These are phyloP conservation scores for rat (Rattus norvegicus) DNA, from an alignment of 2,113 vertebrate species.

Conservation along the genomic window DNA sequence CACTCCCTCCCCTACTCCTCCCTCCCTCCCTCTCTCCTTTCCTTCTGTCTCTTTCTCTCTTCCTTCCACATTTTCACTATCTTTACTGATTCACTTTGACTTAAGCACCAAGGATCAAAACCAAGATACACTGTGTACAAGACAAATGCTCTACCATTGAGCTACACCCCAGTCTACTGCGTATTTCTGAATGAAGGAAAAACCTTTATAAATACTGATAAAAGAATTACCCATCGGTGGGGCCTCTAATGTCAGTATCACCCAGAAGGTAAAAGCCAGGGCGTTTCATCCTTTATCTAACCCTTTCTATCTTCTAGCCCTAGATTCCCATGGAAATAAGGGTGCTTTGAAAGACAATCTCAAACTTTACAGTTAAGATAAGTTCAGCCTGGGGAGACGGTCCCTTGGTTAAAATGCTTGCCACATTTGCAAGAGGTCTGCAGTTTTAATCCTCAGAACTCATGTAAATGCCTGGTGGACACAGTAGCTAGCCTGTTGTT, in stretches of 20 bases:
- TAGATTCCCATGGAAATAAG: neutral
- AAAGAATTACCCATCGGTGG: neutral
- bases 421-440: neutral
- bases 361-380: slow-evolving; percentile 5
- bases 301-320: neutral
- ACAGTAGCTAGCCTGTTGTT: neutral
- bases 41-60: neutral
- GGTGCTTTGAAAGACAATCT: neutral
- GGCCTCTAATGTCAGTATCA: neutral
- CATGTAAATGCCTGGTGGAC: neutral
- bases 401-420: neutral
- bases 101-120: neutral
- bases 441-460: neutral
- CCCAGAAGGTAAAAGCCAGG: neutral
- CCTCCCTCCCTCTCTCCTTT: neutral
- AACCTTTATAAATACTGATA: neutral
- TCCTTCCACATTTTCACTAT: neutral
- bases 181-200: neutral
- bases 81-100: neutral
- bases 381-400: neutral
- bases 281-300: neutral
- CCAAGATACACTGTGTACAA: neutral
- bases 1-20: neutral
- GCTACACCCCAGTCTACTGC: neutral
- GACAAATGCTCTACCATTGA: neutral